phyloP scores from a whole-genome alignment of 2,113 vertebrate genomes.

The Sminthopsis crassicaudata region DNA sequence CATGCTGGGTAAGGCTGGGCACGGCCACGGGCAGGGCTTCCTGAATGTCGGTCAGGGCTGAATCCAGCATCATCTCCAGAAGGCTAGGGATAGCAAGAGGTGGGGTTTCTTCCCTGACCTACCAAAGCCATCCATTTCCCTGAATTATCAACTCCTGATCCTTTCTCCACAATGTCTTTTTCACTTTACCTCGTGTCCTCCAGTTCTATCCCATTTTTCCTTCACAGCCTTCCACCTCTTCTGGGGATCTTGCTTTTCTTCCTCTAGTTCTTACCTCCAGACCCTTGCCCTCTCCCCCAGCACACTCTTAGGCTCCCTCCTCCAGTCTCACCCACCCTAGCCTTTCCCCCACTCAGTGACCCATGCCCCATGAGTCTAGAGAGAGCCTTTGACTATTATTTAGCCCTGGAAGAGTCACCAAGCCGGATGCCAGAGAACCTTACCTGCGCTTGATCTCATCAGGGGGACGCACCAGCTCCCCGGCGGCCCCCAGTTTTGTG shows the following conservation, averaged over 20 bases:
- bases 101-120: neutral
- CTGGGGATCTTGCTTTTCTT: neutral
- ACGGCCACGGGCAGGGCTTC: conserved; percentile 82
- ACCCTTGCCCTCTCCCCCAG: neutral
- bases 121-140: neutral
- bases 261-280: neutral
- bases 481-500: conserved; percentile 95
- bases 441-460: conserved; percentile 98
- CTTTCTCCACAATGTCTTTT: neutral
- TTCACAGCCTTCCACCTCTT: neutral
- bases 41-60: conserved; percentile 92
- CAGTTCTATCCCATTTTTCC: neutral
- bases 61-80: conserved; percentile 99
- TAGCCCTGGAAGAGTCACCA: neutral
- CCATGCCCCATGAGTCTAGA: neutral
- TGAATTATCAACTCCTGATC: neutral
- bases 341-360: neutral
- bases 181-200: neutral
- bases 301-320: neutral
- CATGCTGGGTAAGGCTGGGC: conserved; percentile 88
- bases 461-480: conserved; percentile 91
- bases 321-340: neutral
- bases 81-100: conserved; percentile 81
- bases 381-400: neutral
- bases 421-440: neutral